Conservation (phyloP, 1,140 invertebrate species). For the silkworm (Bombyx mori) region ASM3026992v2 NC_085120.1:4998001-4998500, state of each 20-base stretch:
- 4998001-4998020: no score
- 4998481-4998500: no score
- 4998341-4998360: no score
- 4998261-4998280: not conserved
- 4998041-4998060: slow-evolving; percentile 6
- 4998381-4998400: no score
- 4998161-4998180: not conserved
- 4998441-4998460: no score
- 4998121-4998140: not conserved
- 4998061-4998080: slow-evolving; percentile 3
- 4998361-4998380: no score
- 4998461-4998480: no score
- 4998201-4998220: no score
- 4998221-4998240: not conserved
- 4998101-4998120: slow-evolving; percentile 3
- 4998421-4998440: no score
- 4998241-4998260: not conserved
- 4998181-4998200: not conserved
- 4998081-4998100: slow-evolving; percentile 2
- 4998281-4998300: not conserved
- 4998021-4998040: not conserved
- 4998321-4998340: no score
- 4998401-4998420: no score
- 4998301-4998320: no score
- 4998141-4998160: not conserved